Evolutionary conservation across 2,797 vertebrate genomes (phyloP).

Genomic region (Chaunax sp.): DNA sequence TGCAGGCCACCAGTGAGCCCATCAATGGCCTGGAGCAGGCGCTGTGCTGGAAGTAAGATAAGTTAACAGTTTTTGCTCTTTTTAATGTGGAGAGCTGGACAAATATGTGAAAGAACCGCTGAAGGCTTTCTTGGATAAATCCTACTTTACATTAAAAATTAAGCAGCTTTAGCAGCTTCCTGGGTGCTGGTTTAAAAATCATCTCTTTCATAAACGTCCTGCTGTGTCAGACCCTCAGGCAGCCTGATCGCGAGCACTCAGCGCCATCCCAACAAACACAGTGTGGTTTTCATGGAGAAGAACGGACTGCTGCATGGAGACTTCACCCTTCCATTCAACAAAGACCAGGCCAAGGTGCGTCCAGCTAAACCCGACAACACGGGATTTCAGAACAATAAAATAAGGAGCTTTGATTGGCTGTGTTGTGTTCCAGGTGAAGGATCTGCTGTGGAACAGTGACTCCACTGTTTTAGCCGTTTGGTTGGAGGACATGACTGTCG

Average conservation of each 20-base stretch:
- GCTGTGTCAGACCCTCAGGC: slow-evolving; percentile 88
- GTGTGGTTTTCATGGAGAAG: slow-evolving; percentile 96
- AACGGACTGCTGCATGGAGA: slow-evolving; percentile 97
- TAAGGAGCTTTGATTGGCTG: not conserved
- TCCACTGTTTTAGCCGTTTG: slow-evolving; percentile 91
- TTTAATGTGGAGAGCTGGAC: not conserved
- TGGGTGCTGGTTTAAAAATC: not conserved
- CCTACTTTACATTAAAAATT: not conserved
- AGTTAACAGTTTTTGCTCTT: not conserved
- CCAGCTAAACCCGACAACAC: not conserved
- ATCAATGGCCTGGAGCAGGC: slow-evolving; percentile 90
- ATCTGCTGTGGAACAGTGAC: slow-evolving; percentile 94
- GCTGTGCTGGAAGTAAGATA: slow-evolving; percentile 93
- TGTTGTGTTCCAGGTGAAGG: slow-evolving; percentile 86
- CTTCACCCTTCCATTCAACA: slow-evolving; percentile 90
- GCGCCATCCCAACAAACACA: slow-evolving; percentile 92
- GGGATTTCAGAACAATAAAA: rapidly evolving
- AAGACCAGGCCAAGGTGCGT: slow-evolving; percentile 88
- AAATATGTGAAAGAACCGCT: not conserved
- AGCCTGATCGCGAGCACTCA: slow-evolving; percentile 92
- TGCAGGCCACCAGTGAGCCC: slow-evolving; percentile 94
- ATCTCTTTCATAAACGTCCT: not conserved
- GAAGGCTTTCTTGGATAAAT: not conserved
- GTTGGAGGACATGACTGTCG: slow-evolving; percentile 87
- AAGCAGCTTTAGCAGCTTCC: not conserved